Evolutionary conservation across 2,113 vertebrate species (phyloP).

Genomic region (Tyrannus savana): DNA sequence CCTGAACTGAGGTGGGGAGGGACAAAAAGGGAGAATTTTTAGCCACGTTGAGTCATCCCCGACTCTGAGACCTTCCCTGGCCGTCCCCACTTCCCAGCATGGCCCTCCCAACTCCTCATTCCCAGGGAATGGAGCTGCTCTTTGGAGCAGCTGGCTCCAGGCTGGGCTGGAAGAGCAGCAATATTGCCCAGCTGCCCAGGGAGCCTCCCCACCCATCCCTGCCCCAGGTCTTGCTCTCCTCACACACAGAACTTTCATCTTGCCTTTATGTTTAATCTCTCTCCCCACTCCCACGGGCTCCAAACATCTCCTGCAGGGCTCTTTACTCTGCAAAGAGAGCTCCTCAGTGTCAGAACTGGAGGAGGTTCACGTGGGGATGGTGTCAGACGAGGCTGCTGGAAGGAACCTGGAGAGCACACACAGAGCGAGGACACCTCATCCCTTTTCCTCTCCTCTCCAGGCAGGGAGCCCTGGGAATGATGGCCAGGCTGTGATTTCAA

Average conservation of each 20-base stretch:
- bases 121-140: background rate
- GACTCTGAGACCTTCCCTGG: background rate
- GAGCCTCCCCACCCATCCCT: background rate
- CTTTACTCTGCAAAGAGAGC: background rate
- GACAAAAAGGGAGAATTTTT: background rate
- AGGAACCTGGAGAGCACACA: background rate
- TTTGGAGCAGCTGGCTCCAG: background rate
- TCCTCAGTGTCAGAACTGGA: background rate
- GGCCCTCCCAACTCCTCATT: background rate
- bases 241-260: background rate
- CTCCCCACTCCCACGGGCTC: background rate
- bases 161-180: background rate
- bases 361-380: background rate
- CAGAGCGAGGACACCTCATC: background rate
- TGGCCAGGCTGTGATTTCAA: background rate
- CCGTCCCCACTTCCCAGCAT: background rate
- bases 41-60: accelerated
- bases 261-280: background rate
- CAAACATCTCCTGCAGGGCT: background rate
- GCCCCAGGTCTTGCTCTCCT: background rate
- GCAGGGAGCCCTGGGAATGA: accelerated
- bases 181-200: accelerated
- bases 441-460: background rate
- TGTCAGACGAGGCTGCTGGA: accelerated
- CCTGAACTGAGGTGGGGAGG: background rate